phyloP scores from a whole-genome alignment of 2,797 vertebrate genomes.

The Nasua narica region DNA sequence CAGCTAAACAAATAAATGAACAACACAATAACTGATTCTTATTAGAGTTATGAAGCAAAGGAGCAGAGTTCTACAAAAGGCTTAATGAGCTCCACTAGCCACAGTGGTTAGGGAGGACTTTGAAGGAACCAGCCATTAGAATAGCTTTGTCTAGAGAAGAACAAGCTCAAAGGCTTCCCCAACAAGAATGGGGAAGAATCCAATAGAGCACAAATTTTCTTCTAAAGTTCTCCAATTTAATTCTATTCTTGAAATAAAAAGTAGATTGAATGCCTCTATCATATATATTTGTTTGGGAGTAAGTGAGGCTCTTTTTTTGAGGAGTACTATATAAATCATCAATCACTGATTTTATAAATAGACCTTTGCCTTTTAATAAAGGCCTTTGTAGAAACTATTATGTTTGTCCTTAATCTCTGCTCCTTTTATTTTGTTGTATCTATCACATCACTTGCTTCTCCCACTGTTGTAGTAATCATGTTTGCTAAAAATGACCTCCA shows the following conservation, averaged over 20 bases:
- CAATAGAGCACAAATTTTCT: not conserved
- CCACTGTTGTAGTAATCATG: not conserved
- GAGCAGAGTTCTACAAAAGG: not conserved
- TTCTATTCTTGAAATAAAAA: not conserved
- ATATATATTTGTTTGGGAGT: not conserved
- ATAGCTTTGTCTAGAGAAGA: not conserved
- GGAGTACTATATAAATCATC: not conserved
- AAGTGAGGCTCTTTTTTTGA: not conserved
- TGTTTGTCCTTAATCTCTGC: not conserved
- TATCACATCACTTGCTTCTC: not conserved
- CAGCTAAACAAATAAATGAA: not conserved
- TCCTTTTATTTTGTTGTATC: constrained; percentile 15
- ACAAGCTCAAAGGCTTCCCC: not conserved
- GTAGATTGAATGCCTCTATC: not conserved
- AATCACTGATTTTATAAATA: not conserved
- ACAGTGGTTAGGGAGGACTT: not conserved
- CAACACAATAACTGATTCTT: not conserved
- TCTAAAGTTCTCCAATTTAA: not conserved
- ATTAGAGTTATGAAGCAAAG: not conserved
- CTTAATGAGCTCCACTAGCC: not conserved
- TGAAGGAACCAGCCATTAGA: not conserved
- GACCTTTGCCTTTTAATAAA: not conserved
- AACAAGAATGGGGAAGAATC: not conserved
- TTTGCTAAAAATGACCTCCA: not conserved
- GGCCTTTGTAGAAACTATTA: not conserved